Evolutionary conservation across 2,797 vertebrate genomes (phyloP).

Genomic region (Notolepis coatsorum): DNA sequence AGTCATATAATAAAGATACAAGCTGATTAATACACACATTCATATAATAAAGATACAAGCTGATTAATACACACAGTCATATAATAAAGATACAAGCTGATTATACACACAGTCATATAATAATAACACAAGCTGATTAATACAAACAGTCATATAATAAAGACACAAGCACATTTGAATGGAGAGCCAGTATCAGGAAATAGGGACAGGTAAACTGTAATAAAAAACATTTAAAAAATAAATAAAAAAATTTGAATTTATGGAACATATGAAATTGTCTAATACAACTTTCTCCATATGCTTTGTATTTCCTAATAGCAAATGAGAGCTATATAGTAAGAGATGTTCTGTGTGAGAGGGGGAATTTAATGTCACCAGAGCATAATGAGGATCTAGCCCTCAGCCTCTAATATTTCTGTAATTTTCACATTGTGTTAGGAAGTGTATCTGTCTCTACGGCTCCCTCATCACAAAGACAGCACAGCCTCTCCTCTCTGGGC

Average conservation of each 20-base stretch:
- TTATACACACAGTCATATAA: constrained; percentile 53
- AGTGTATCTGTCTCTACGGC: no score
- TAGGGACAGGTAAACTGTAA: no score
- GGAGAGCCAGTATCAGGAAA: no score
- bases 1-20: constrained; percentile 20
- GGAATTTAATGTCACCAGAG: constrained; percentile 46
- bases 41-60: constrained; percentile 45
- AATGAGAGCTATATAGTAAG: constrained; percentile 39
- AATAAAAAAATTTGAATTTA: no score
- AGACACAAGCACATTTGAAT: constrained; percentile 40
- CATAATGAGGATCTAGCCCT: constrained; percentile 68
- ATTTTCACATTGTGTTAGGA: no score
- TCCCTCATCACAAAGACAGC: no score
- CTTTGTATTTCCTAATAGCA: constrained; percentile 23
- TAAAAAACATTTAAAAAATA: no score
- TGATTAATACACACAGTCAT: not conserved
- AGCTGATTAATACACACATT: constrained; percentile 56
- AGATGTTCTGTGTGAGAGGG: constrained; percentile 28
- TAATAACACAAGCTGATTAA: constrained; percentile 38
- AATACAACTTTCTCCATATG: not conserved
- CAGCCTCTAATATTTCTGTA: no score
- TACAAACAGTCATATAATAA: not conserved
- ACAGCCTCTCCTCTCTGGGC: no score
- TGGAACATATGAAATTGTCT: constrained; percentile 4
- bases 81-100: constrained; percentile 31